phyloP scores from a whole-genome alignment of 2,113 vertebrate species.

The Dryoscopus gambensis region DNA sequence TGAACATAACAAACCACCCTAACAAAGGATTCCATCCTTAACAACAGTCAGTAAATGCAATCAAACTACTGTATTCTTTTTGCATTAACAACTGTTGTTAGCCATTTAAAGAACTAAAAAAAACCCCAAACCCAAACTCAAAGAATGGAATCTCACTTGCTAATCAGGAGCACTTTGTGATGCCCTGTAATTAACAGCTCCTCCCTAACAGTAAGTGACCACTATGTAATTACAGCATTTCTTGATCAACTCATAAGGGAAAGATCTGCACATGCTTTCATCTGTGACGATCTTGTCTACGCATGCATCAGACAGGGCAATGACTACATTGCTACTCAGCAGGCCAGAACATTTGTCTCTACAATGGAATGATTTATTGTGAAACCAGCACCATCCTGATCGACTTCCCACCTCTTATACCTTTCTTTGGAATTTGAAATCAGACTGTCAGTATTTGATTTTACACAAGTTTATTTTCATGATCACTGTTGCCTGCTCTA shows the following conservation, averaged over 20 bases:
- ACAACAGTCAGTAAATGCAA: neutral
- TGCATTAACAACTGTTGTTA: neutral
- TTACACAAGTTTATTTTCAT: neutral
- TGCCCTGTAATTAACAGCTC: conserved; percentile 19
- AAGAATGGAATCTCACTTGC: conserved; percentile 1
- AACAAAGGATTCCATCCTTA: neutral
- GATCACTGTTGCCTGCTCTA: neutral
- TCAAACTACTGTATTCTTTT: neutral
- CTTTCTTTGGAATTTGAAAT: neutral
- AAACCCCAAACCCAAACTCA: neutral
- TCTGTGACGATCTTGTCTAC: neutral
- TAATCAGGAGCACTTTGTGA: neutral
- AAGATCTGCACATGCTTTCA: conserved; percentile 43
- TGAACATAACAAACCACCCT: neutral
- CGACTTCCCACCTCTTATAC: neutral
- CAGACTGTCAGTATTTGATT: neutral
- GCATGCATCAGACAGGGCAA: neutral
- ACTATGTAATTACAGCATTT: conserved; percentile 33
- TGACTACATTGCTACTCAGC: neutral
- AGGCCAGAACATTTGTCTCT: neutral
- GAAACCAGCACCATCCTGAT: neutral
- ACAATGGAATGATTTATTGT: neutral
- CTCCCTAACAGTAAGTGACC: conserved; percentile 5
- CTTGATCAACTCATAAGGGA: conserved; percentile 20
- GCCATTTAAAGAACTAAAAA: neutral